Evolutionary conservation across 1,140 invertebrate genomes (phyloP).

Genomic region (Calephelis nemesis): DNA sequence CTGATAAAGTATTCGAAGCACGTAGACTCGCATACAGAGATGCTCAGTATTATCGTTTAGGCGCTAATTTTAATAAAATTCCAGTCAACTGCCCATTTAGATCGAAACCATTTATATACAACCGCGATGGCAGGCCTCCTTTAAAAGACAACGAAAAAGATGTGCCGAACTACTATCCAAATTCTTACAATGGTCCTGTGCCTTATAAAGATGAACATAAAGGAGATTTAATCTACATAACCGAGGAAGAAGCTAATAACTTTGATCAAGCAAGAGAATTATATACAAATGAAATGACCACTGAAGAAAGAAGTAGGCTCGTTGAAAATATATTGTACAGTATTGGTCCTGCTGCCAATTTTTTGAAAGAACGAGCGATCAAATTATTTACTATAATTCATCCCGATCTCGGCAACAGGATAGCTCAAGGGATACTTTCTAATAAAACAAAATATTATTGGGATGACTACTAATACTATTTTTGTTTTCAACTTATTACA

Average conservation of each 20-base stretch:
- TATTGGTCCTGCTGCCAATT: conserved; percentile 86
- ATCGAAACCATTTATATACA: conserved; percentile 84
- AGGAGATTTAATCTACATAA: conserved; percentile 71
- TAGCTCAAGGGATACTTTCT: conserved; percentile 81
- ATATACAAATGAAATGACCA: conserved; percentile 89
- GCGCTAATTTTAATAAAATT: conserved; percentile 92
- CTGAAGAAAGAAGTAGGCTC: conserved; percentile 85
- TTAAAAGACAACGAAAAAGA: conserved; percentile 84
- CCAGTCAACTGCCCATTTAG: conserved; percentile 94
- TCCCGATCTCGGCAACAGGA: conserved; percentile 81
- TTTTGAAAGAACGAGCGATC: conserved; percentile 89
- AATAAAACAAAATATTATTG: conserved; percentile 52
- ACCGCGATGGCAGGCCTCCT: conserved; percentile 90
- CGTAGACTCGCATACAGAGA: conserved; percentile 93
- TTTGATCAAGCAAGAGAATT: conserved; percentile 90
- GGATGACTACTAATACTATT: conserved; percentile 4
- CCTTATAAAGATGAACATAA: conserved; percentile 75
- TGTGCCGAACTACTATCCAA: conserved; percentile 96
- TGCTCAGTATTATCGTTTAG: conserved; percentile 93
- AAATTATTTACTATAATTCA: conserved; percentile 86
- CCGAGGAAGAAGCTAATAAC: conserved; percentile 87
- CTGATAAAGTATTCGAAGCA: conserved; percentile 94
- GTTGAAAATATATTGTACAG: conserved; percentile 90
- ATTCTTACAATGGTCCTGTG: conserved; percentile 92
- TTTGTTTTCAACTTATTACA: background rate